Conservation (phyloP, 2,113 vertebrate species). For the Aspidoscelis tigris region DNA sequence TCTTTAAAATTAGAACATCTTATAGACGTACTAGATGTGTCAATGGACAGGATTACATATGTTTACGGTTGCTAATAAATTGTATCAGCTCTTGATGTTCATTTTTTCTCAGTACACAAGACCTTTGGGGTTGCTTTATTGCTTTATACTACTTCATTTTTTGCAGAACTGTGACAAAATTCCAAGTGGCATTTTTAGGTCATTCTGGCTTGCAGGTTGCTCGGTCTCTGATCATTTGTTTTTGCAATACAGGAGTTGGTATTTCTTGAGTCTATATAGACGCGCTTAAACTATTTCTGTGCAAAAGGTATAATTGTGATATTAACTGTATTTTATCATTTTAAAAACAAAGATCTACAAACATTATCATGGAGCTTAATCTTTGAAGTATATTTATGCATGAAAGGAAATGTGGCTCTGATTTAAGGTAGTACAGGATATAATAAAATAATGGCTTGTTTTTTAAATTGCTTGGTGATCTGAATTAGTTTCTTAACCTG, state of each 20-base stretch:
- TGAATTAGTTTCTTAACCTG: no score
- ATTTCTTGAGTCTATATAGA: not conserved
- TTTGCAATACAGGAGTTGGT: conserved; percentile 5
- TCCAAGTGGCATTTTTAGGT: conserved; percentile 59
- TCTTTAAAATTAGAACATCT: no score
- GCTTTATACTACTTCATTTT: not conserved
- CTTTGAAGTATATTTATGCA: not conserved
- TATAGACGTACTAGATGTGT: no score
- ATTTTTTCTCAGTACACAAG: not conserved
- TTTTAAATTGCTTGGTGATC: not conserved
- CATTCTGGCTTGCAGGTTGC: conserved; percentile 35
- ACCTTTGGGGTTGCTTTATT: not conserved
- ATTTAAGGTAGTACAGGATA: not conserved
- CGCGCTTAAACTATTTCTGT: not conserved
- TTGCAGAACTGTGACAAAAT: conserved; percentile 54
- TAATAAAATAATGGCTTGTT: not conserved
- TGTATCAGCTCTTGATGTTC: not conserved
- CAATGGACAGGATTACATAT: no score
- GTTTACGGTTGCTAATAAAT: not conserved
- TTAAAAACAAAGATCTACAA: not conserved
- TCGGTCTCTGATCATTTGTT: conserved; percentile 24
- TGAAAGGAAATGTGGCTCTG: not conserved
- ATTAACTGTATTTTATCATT: not conserved
- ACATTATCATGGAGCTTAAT: not conserved
- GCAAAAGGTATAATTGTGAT: not conserved